phyloP scores from a whole-genome alignment of 2,113 vertebrate genomes.

The Mormyrus lacerda region DNA sequence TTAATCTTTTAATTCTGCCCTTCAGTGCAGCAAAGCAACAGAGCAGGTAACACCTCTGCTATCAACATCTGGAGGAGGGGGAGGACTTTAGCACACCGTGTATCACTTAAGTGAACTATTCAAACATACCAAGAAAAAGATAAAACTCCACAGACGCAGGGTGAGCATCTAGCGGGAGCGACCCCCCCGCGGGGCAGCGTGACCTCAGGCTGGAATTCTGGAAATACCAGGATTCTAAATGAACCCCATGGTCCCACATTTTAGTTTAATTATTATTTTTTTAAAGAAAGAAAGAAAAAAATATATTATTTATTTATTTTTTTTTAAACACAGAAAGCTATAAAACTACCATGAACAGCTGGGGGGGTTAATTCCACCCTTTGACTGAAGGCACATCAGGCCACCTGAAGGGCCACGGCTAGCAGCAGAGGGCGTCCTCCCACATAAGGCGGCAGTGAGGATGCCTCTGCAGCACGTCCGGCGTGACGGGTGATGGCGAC shows the following conservation, averaged over 20 bases:
- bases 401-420: neutral
- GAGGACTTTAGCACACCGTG: neutral
- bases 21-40: neutral
- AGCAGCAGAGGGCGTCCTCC: neutral
- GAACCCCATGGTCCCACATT: neutral
- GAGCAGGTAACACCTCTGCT: neutral
- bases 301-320: no score
- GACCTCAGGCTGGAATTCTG: neutral
- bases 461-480: neutral
- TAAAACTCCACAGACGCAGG: neutral
- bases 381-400: neutral
- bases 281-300: neutral
- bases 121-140: neutral
- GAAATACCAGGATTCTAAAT: neutral
- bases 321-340: neutral
- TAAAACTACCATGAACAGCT: neutral
- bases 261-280: neutral
- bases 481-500: constrained; percentile 5
- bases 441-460: neutral
- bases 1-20: constrained; percentile 8
- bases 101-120: neutral
- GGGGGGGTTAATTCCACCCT: neutral
- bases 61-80: neutral
- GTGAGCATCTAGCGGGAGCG: neutral
- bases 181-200: neutral